Base-by-base conservation (phyloP, 37 sponge, comb jelly and placozoan species). In the Agelas oroides region DNA sequence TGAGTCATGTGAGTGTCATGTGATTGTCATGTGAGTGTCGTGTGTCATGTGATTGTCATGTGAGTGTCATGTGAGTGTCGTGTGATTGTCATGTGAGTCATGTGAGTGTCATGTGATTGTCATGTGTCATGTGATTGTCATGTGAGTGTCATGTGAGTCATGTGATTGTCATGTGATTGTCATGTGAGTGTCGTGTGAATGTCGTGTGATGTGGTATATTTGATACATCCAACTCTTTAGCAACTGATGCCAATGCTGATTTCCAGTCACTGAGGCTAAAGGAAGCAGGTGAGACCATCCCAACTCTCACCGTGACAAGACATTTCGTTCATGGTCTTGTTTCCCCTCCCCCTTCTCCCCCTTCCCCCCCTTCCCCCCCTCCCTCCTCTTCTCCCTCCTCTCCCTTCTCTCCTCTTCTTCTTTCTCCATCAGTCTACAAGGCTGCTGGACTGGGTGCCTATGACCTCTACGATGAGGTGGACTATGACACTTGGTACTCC, bases 401-500 rank as follows among this genome's bases (percentile, higher is more conserved):
- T 28, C 37, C 59, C 58, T 32, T 36, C 55, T 35, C n/a, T n/a
- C n/a, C n/a, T n/a, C 80, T 37, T 32, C 46, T 0, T 11, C 63
- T 61, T 34, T 36, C 64, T 33, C 58, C 38, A 23, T 2, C 65
- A 94, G 95, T 94, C 27, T 94, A 88, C 81, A 87, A 73, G 30
- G 95, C 92, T 0, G 87, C 69, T 21, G 97, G 92, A 0, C 70
- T 93, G 66, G 88, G 71, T 55, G 87, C 92, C 23, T 94, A 73
- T 77, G 84, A 96, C 21, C 75, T 96, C 41, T 96, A 91, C 82
- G 89, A 96, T 62, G 86, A 79, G 2, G 19, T 96, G 14, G 87
- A 96, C 77, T 96, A 77, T 75, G 92, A 91, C 63, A 33, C 16
- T 13, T 96, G 94, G 97, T 96, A 74, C 71, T 70, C 60, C 23